Base-by-base conservation (phyloP, 2,888 invertebrate genomes). In the Macrosiphum euphorbiae region DNA sequence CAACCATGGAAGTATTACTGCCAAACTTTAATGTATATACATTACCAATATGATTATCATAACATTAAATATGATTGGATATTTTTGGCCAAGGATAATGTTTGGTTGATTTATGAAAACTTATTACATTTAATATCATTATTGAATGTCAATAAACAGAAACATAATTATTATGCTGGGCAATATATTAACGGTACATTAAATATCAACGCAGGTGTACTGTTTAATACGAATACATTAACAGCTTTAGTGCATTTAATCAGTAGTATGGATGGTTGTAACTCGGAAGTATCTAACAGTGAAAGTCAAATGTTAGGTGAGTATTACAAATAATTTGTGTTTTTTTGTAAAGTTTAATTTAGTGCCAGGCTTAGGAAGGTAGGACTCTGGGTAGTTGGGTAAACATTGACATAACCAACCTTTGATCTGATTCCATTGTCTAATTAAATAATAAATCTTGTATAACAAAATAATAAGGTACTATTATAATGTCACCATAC, bases 31-130 rank as follows among this genome's bases (percentile, higher is more conserved):
- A n/a, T 90, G 24, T 61, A 52, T 10, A 50, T 90, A 50, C 47
- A 93, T 41, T 28, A 58, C 24, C 13, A 67, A 24, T 90, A 78
- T 20, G 67, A 85, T 58, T 93, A 50, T n/a, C 35, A n/a, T 5
- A 35, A 10, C 10, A 41, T 41, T 35, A 58, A 67, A 44, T 87
- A 94, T n/a, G 67, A 90, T 50, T 94, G 94, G 94, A 61, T 94
- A 61, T 94, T 94, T 86, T 50, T 94, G 35, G 88, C 90, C 41
- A 86, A 86, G 8, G 94, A 94, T 44, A 61, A 94, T 67, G 41
- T 90, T 3, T 94, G 94, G 94, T 41, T 90, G 52, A 87, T 94
- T 67, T 90, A 94, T 47, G 90, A 94, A 61, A 94, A 94, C 26
- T 41, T 94, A 11, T n/a, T 94, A 61, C 90, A 55, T 86, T 67